Evolutionary conservation across 2,113 vertebrate genomes (phyloP).

Genomic region (Spilogale gracilis): DNA sequence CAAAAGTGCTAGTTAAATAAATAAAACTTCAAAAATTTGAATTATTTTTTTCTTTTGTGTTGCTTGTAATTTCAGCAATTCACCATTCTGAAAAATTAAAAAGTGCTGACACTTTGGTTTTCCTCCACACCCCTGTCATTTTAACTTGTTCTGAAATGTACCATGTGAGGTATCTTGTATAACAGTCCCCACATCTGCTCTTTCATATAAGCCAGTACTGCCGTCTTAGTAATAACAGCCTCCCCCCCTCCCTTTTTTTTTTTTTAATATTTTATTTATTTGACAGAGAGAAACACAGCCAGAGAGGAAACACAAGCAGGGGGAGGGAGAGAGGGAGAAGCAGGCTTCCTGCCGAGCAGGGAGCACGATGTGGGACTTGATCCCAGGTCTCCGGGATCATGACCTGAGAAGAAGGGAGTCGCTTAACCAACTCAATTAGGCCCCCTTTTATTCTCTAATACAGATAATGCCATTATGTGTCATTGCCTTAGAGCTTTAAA

Average conservation of each 20-base stretch:
- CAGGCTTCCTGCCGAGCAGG: no score
- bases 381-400: no score
- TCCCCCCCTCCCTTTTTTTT: not conserved
- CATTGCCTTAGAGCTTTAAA: constrained; percentile 34
- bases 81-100: not conserved
- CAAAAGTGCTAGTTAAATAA: not conserved
- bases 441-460: constrained; percentile 43
- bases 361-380: no score
- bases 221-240: constrained; percentile 53
- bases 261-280: no score
- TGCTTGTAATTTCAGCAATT: constrained; percentile 8
- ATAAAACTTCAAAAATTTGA: not conserved
- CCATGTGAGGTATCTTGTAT: constrained; percentile 21
- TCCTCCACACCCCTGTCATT: not conserved
- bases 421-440: not conserved
- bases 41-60: not conserved
- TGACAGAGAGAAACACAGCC: no score
- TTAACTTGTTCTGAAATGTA: not conserved
- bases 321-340: no score
- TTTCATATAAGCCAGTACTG: not conserved
- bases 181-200: constrained; percentile 64
- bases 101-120: not conserved
- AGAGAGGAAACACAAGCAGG: no score
- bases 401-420: no score
- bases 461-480: constrained; percentile 63